These are phyloP conservation scores for Panagrolaimus sp. DNA, from an alignment of 1,140 invertebrate genomes.

Conservation along the genomic window DNA sequence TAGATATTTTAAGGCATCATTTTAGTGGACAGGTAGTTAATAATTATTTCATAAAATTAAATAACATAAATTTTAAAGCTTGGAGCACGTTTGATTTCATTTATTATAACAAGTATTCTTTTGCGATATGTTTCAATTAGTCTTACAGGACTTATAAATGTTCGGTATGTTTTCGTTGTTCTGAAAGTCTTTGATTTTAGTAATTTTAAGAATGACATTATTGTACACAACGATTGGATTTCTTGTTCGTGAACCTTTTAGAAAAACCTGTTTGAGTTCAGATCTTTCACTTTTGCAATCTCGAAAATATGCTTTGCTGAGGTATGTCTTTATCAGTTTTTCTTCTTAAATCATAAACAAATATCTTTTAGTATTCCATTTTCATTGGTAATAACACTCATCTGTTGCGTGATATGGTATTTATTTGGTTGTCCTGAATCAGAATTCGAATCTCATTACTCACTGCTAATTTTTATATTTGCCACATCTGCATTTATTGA, in stretches of 20 bases:
- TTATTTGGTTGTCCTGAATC: constrained; percentile 15
- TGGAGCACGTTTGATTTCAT: constrained; percentile 29
- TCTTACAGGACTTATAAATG: constrained; percentile 41
- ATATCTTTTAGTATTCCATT: constrained; percentile 31
- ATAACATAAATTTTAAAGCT: constrained; percentile 24
- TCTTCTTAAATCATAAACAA: neutral
- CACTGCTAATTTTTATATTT: constrained; percentile 27
- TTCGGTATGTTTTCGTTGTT: constrained; percentile 25
- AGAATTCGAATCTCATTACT: constrained; percentile 18
- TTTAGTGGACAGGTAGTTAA: constrained; percentile 30
- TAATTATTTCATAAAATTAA: neutral
- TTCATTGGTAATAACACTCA: constrained; percentile 13
- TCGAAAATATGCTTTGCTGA: constrained; percentile 23
- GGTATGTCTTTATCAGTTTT: constrained; percentile 21
- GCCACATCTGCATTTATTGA: constrained; percentile 33
- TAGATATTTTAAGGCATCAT: constrained; percentile 32
- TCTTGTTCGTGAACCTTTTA: constrained; percentile 35
- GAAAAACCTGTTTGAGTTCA: constrained; percentile 36
- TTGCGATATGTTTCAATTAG: constrained; percentile 32
- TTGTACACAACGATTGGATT: constrained; percentile 39
- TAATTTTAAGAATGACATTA: constrained; percentile 27
- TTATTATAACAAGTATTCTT: constrained; percentile 42
- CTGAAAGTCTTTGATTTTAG: neutral
- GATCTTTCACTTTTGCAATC: constrained; percentile 26
- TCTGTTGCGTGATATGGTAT: constrained; percentile 25